Conservation (phyloP, 2,888 invertebrate genomes). For the Listrodromus nycthemerus region DNA sequence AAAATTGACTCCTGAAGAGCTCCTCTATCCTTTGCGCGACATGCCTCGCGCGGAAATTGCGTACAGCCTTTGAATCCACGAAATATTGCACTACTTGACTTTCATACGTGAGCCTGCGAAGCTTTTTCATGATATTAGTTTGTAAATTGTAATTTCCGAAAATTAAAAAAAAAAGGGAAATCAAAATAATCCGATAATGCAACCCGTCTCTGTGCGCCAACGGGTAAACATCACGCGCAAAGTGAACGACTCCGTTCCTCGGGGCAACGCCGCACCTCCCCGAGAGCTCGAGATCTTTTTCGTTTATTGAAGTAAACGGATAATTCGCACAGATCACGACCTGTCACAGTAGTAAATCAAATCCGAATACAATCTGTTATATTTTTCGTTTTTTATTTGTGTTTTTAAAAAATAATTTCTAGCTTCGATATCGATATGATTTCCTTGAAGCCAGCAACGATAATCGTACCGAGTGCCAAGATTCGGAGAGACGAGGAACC, state of each 20-base stretch:
- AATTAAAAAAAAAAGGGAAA: not conserved
- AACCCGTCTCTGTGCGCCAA: not conserved
- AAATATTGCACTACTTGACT: conserved; percentile 4
- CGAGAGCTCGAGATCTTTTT: not conserved
- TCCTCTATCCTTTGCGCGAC: not conserved
- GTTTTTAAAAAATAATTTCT: conserved; percentile 3
- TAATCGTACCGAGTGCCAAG: conserved; percentile 63
- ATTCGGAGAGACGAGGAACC: conserved; percentile 65
- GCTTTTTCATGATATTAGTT: conserved; percentile 7
- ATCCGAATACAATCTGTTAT: not conserved
- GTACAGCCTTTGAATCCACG: not conserved
- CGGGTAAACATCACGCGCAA: not conserved
- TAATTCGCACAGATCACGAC: not conserved
- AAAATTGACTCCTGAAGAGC: conserved; percentile 7
- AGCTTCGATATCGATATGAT: conserved; percentile 51
- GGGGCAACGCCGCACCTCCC: not conserved
- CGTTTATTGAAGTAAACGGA: not conserved
- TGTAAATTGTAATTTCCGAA: not conserved
- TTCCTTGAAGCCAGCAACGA: conserved; percentile 42
- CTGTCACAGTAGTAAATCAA: not conserved
- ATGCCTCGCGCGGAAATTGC: not conserved
- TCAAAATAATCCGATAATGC: not conserved
- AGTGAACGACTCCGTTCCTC: not conserved
- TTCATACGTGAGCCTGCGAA: not conserved
- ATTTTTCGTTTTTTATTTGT: not conserved